Base-by-base conservation (phyloP, 92 coral and sea anemone species). In the Siderastrea siderea region DNA sequence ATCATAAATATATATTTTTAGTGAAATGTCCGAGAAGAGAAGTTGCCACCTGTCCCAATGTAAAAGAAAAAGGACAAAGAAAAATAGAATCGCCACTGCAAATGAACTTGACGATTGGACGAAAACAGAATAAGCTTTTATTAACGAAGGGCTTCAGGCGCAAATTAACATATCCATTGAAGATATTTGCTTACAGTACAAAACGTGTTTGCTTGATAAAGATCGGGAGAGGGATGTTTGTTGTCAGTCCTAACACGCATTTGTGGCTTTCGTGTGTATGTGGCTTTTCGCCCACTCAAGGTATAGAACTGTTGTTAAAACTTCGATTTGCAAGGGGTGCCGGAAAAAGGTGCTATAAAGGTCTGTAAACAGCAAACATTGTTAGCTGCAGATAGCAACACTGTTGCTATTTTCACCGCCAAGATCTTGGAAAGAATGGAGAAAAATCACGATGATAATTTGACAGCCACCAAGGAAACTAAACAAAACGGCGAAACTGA, bases 81-180 rank as follows among this genome's bases (percentile, higher is more conserved):
- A 52, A 74, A 73, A 82, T n/a, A 74, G 47, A 58, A 62, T 7
- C 45, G 54, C 47, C 76, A 46, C 44, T 16, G 68, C 55, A 70
- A 82, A 84, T 84, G 81, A 53, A 74, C 81, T 61, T 60, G 7
- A 13, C 74, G 66, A 85, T 85, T 85, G 89, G 89, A 78, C 15
- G 70, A 78, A 44, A 64, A 53, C 63, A 47, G 38, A 64, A 68
- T 67, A 78, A 77, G 61, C 77, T 85, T 78, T 85, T 65, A 85
- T 52, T 85, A 77, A 52, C 59, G 89, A 55, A 78, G 46, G 49
- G 57, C 80, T 77, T 76, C 52, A 10, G 68, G 50, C 50, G 6
- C 64, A 77, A 85, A 85, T 85, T 85, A 85, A 75, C 89, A 85
- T 85, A 85, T 65, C 26, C 63, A 57, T 85, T 85, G 43, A 66